These are phyloP conservation scores for Pomacea maculata DNA, from an alignment of 1,140 invertebrate species.

Conservation along the genomic window DNA sequence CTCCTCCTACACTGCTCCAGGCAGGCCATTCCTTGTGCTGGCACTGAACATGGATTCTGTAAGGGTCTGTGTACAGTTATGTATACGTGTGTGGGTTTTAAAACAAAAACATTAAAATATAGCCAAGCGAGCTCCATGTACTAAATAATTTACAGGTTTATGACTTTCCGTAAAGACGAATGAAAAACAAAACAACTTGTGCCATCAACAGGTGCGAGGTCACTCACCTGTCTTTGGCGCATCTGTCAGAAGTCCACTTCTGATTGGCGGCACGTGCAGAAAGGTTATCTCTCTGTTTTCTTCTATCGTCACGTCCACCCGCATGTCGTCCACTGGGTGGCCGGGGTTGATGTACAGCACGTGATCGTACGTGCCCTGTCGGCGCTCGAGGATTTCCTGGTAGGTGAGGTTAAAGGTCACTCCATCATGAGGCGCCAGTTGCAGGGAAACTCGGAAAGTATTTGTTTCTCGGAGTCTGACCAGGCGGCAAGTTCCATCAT, in stretches of 20 bases:
- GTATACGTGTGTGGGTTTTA: no score
- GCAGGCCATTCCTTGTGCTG: background rate
- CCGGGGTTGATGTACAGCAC: constrained; percentile 49
- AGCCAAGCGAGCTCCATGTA: no score
- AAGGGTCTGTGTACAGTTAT: no score
- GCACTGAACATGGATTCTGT: background rate
- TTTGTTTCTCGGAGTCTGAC: constrained; percentile 45
- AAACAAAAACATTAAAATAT: no score
- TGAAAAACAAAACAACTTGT: no score
- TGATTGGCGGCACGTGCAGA: constrained; percentile 39
- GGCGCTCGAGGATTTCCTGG: constrained; percentile 48
- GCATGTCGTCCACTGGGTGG: constrained; percentile 46
- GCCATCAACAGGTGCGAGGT: no score
- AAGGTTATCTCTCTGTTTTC: constrained; percentile 44
- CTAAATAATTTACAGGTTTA: no score
- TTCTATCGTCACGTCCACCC: constrained; percentile 39
- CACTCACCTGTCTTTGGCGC: constrained; percentile 8
- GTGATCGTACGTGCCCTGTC: constrained; percentile 45
- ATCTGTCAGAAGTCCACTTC: constrained; percentile 27
- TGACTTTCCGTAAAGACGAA: no score
- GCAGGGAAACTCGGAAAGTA: constrained; percentile 48
- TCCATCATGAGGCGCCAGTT: constrained; percentile 40
- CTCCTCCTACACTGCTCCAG: no score
- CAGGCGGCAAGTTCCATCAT: background rate
- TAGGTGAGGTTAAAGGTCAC: constrained; percentile 53